phyloP scores from a whole-genome alignment of 2,888 invertebrate genomes.

The Cetonia aurata region DNA sequence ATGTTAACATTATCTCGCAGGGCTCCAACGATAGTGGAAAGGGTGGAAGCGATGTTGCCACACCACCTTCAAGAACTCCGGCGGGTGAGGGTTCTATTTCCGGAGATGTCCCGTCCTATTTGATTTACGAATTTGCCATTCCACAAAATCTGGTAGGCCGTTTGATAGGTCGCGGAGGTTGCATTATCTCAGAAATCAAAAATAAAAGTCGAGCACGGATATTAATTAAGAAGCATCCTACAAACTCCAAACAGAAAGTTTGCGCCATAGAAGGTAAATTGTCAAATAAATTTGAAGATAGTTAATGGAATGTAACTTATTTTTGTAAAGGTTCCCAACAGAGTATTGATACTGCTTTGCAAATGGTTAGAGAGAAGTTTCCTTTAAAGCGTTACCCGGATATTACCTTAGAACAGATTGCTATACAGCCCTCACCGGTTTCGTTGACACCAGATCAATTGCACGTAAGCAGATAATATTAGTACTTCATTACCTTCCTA shows the following conservation, averaged over 20 bases:
- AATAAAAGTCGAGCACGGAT: conserved; percentile 84
- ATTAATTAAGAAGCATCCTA: conserved; percentile 82
- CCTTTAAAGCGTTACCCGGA: conserved; percentile 85
- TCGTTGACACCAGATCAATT: conserved; percentile 61
- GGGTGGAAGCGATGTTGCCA: conserved; percentile 75
- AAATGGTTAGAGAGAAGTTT: conserved; percentile 87
- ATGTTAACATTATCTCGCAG: conserved; percentile 63
- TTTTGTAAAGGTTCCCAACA: conserved; percentile 74
- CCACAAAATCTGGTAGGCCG: conserved; percentile 84
- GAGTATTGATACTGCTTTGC: conserved; percentile 86
- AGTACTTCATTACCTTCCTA: neutral
- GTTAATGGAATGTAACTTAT: neutral
- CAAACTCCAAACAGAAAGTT: conserved; percentile 80
- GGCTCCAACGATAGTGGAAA: conserved; percentile 88
- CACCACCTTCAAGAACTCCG: conserved; percentile 72
- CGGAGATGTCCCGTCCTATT: conserved; percentile 57
- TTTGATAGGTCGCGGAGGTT: conserved; percentile 87
- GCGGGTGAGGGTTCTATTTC: conserved; percentile 67
- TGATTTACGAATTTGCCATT: conserved; percentile 80
- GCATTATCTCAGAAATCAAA: conserved; percentile 85
- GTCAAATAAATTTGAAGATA: neutral
- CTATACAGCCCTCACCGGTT: conserved; percentile 62
- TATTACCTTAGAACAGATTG: conserved; percentile 77
- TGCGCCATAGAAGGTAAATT: conserved; percentile 83
- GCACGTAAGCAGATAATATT: conserved; percentile 59